Evolutionary conservation across 2,797 vertebrate genomes (phyloP).

Genomic region (Cyprinodon diabolis): DNA sequence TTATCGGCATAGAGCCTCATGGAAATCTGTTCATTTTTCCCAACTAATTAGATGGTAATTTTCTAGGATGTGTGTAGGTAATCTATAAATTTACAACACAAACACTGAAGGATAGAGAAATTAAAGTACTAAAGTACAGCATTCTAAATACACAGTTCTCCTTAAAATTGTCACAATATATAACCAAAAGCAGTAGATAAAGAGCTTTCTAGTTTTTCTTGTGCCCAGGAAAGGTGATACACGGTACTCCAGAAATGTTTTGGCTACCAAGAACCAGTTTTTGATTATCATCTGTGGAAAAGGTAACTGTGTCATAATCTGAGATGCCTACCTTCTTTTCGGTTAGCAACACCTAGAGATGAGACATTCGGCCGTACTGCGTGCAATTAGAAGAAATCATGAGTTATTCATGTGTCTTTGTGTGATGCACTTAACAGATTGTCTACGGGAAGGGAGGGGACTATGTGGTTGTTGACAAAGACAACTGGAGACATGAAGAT

Average conservation of each 20-base stretch:
- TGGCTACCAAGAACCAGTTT: slow-evolving; percentile 32
- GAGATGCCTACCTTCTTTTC: slow-evolving; percentile 97
- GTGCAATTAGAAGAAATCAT: slow-evolving; percentile 93
- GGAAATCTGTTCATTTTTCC: slow-evolving; percentile 39
- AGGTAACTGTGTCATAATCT: slow-evolving; percentile 81
- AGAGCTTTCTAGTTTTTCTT: slow-evolving; percentile 15
- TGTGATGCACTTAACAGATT: slow-evolving; percentile 71
- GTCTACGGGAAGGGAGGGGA: slow-evolving; percentile 65
- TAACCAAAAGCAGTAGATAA: slow-evolving; percentile 26
- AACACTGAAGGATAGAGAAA: slow-evolving; percentile 22
- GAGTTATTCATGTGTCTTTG: slow-evolving; percentile 89
- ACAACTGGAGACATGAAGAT: slow-evolving; percentile 84
- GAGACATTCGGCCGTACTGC: slow-evolving; percentile 99
- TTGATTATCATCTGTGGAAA: slow-evolving; percentile 73
- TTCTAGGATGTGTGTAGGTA: slow-evolving; percentile 29
- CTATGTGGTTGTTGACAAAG: slow-evolving; percentile 85
- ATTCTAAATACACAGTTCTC: neutral
- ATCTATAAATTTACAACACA: slow-evolving; percentile 21
- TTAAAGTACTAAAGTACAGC: slow-evolving; percentile 30
- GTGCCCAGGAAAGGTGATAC: slow-evolving; percentile 18
- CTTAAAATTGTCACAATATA: too few species aligned
- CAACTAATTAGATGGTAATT: slow-evolving; percentile 26
- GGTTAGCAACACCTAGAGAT: slow-evolving; percentile 99
- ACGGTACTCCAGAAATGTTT: slow-evolving; percentile 27
- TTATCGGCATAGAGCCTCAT: slow-evolving; percentile 54